Evolutionary conservation across 2,113 vertebrate genomes (phyloP), one percentile per base, ranked within the genome.

Genomic region (Corydoras maculifer): DNA sequence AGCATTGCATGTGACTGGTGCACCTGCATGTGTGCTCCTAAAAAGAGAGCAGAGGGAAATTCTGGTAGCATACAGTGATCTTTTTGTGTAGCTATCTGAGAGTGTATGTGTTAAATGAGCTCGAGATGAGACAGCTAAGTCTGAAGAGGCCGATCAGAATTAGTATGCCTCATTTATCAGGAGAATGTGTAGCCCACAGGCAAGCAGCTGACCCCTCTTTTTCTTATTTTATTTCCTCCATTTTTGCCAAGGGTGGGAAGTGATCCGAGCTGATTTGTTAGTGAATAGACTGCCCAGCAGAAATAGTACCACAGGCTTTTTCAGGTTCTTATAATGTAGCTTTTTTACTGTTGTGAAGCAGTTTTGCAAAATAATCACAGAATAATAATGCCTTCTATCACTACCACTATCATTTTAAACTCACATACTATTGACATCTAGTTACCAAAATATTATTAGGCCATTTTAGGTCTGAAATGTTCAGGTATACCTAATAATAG

Each of bases 151-250:
- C 77, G 69, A 75, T 70, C 75, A 65, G 77, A 79, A 78, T 82
- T 74, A 80, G 77, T 72, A 70, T 53, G 15, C 54, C 73, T 81
- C 76, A 84, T 86, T 87, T 74, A 75, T 83, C 69, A 77, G 68
- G 49, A 70, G 77, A 83, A 79, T 75, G 61, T 73, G 65, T 78
- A 43, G 57, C 77, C 78, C 35, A 12, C 32, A 73, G 74, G 54
- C 69, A 64, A 68, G 49, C 63, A 55, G 69, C 29, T 12, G 57
- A 62, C 43, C 61, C 13, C 66, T 12, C 25, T 53, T 13, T 35
- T 54, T 25, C 15, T 65, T 7, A 43, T 43, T 43, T 43, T 43
- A 43, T 43, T 43, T 43, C 35, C 35, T 43, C 7, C 35, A 1
- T 43, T 43, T 43, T 43, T 43, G 35, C 35, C 35, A 43, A 43